phyloP scores from a whole-genome alignment of 2,888 invertebrate genomes.

The Ecdyonurus torrentis region DNA sequence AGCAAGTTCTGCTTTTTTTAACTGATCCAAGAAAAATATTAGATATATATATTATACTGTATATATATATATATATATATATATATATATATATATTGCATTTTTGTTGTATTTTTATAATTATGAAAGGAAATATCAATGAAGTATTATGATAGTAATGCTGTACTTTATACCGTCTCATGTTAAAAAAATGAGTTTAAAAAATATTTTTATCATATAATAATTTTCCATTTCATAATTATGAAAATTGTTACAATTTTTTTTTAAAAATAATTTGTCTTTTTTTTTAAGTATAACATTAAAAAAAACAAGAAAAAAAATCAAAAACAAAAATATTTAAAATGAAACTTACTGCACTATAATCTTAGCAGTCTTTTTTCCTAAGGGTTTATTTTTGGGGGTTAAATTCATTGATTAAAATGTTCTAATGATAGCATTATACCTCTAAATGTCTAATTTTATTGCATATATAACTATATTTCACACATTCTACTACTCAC shows the following conservation, averaged over 20 bases:
- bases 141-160: too few relatives aligned
- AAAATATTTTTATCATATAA: too few relatives aligned
- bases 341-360: background rate
- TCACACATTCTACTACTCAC: background rate
- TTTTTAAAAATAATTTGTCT: background rate
- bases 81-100: background rate
- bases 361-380: background rate
- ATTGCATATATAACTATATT: background rate
- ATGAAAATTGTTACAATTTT: background rate
- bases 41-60: too few relatives aligned
- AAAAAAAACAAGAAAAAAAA: background rate
- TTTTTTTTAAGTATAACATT: background rate
- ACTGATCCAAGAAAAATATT: too few relatives aligned
- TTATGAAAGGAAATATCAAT: too few relatives aligned
- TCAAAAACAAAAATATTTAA: background rate
- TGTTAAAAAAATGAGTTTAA: background rate
- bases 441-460: background rate
- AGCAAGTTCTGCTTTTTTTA: too few relatives aligned
- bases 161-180: background rate
- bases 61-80: background rate
- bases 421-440: background rate
- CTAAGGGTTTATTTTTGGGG: background rate
- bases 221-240: background rate
- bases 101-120: too few relatives aligned
- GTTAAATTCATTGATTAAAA: background rate